Base-by-base conservation (phyloP, 1,140 invertebrate species). In the Diplogasteroides magnus region DNA sequence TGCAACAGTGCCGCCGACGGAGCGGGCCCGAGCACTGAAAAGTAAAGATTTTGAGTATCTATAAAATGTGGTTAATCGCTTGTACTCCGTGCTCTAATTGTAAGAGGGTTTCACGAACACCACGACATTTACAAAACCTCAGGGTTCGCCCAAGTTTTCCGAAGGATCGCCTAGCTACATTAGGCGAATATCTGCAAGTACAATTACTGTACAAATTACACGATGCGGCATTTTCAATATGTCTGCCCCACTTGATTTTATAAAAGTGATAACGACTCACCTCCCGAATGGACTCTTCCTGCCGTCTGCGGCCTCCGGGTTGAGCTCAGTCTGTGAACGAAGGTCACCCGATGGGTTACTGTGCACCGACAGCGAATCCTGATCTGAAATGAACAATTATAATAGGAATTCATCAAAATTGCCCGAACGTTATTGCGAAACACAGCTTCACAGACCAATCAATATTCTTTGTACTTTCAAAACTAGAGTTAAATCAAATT, bases 121-220 rank as follows among this genome's bases (percentile, higher is more conserved):
- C n/a, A 23, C 62, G 14, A 14, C 58, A 14, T 31, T 6, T n/a
- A 11, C 23, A 56, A 63, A 70, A 82, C 79, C 77, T 78, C 27
- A 81, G 67, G 1, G 79, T 81, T 32, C 79, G 58, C n/a, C 79
- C 78, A 1, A 81, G 70, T 23, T 75, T 77, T 31, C 78, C 79
- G 64, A 81, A 81, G 2, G 81, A 83, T 48, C 76, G 62, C 31
- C 79, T 61, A 3, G 79, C 81, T 23, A 82, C 74, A 28, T 76
- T 74, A 13, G 79, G 79, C 19, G 79, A 81, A 61, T 78, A 82
- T 13, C 78, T 67, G 14, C 68, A 73, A 48, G 82, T 82, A 29
- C 6, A 19, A 19, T 11, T 48, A 19, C 6, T 48, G 37, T 48
- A 11, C 6, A 19, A 48, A 6, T 48, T 11, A 11, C 6, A 48